Evolutionary conservation across 2,113 vertebrate genomes (phyloP).

Genomic region (Phaetusa simplex): DNA sequence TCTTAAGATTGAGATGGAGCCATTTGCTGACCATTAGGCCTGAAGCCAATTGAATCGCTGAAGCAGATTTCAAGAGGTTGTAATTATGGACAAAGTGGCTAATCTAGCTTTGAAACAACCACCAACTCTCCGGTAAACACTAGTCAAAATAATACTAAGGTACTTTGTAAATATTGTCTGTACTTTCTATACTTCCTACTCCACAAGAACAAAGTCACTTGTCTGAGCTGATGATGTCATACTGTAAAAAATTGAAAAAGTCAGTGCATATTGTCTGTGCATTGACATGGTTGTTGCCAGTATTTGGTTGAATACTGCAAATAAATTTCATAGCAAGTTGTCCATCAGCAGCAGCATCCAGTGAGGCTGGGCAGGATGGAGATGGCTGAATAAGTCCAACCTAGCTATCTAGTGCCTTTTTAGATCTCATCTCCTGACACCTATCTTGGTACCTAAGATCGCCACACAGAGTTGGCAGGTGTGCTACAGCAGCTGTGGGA

Average conservation of each 20-base stretch:
- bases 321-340: background rate
- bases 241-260: accelerated
- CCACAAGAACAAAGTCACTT: background rate
- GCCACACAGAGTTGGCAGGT: background rate
- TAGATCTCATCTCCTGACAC: accelerated
- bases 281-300: background rate
- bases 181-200: constrained; percentile 3
- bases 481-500: background rate
- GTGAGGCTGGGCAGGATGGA: background rate
- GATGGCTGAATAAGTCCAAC: background rate
- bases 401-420: background rate
- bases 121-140: constrained; percentile 25
- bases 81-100: constrained; percentile 1
- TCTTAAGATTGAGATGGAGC: background rate
- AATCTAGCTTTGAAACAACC: constrained; percentile 42
- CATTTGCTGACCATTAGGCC: background rate
- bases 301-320: background rate
- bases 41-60: background rate
- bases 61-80: constrained; percentile 13
- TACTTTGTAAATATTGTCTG: constrained; percentile 20
- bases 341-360: background rate
- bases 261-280: background rate
- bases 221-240: background rate
- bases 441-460: background rate
- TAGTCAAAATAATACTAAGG: background rate